phyloP scores from a whole-genome alignment of 92 coral and sea anemone species.

The Phenganax stokvisi region DNA sequence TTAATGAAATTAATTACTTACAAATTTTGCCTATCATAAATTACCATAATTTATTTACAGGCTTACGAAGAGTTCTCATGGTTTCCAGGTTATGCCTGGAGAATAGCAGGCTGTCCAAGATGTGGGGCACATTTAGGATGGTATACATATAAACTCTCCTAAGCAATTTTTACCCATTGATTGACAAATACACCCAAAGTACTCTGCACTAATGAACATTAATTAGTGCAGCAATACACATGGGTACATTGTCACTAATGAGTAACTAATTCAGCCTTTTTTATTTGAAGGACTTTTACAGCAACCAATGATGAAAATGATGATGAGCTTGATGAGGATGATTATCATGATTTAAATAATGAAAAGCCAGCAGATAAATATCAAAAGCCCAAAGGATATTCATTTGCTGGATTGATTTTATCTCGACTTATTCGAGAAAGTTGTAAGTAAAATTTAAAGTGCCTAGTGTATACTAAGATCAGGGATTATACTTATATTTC shows the following conservation, averaged over 20 bases:
- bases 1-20: too few relatives aligned
- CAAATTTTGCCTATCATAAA: neutral
- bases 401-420: slow-evolving; percentile 82
- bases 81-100: slow-evolving; percentile 93
- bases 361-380: slow-evolving; percentile 40
- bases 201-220: neutral
- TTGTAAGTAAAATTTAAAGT: slow-evolving; percentile 53
- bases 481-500: too few relatives aligned
- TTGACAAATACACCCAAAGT: neutral
- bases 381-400: slow-evolving; percentile 42
- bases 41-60: slow-evolving; percentile 22
- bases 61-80: slow-evolving; percentile 75
- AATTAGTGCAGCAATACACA: neutral
- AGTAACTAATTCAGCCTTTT: neutral
- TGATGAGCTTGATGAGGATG: slow-evolving; percentile 18
- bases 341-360: neutral
- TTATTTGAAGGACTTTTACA: slow-evolving; percentile 57
- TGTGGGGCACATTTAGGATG: slow-evolving; percentile 91
- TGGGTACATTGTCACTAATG: neutral
- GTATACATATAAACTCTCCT: slow-evolving; percentile 48
- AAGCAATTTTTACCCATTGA: neutral
- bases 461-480: too few relatives aligned
- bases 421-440: slow-evolving; percentile 71
- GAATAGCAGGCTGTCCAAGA: slow-evolving; percentile 82
- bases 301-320: slow-evolving; percentile 38